Evolutionary conservation across 2,888 invertebrate species (phyloP), one percentile per base, ranked within the genome.

Genomic region (Rhagonycha lutea): DNA sequence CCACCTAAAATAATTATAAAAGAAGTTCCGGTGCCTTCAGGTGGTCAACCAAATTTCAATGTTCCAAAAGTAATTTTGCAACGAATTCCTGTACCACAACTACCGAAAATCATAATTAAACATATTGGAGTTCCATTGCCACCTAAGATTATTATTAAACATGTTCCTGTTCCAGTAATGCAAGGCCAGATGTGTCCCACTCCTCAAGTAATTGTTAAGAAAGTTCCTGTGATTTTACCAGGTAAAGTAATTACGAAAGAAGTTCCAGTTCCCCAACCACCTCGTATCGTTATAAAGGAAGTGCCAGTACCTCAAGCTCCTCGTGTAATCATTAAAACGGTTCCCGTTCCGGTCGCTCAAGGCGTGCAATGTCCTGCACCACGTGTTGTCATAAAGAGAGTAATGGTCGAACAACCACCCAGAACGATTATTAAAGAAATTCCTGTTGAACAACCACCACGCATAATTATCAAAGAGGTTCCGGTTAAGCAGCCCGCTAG

Each of bases 381-480:
- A 23, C 28, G 60, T 65, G 68, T 73, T 14, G 14, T 76, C 26
- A 11, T 73, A 14, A 72, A 76, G 12, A 69, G 47, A 70, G 61
- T 74, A 14, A 65, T 69, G 12, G 29, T 77, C n/a, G 11, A n/a
- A n/a, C 70, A 70, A 62, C 77, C 77, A 18, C 69, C 77, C n/a
- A 61, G 74, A 62, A 67, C 63, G 9, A 77, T 77, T 4, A 68
- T 68, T 14, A 70, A 47, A 32, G 69, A 73, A 65, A 62, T 75
- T 12, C 71, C 75, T 1, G 18, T 68, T 14, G 18, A 62, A n/a
- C 69, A 69, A 61, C 68, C 69, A 11, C 73, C 78, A 12, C 65
- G 73, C 26, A 14, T 73, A 14, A 73, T 78, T 28, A 18, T 71
- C 28, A 73, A 75, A 68, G 29, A 74, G 18, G 68, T 76, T 14